Evolutionary conservation across 2,113 vertebrate species (phyloP).

Genomic region (Takifugu flavidus): DNA sequence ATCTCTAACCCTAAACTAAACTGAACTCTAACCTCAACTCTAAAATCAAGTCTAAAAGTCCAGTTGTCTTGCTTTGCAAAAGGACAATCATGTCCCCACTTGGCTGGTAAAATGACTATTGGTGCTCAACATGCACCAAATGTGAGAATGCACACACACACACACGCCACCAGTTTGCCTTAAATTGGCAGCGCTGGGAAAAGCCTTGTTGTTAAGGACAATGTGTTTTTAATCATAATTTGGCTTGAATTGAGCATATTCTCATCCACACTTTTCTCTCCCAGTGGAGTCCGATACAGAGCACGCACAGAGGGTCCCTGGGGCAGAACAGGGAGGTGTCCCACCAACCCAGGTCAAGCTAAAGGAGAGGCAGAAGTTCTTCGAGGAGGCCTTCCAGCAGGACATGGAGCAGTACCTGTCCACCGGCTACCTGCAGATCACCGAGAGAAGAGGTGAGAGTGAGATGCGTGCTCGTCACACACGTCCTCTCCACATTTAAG

Average conservation of each 20-base stretch:
- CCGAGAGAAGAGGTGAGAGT: conserved; percentile 88
- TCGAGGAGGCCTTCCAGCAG: conserved; percentile 97
- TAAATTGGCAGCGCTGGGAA: too few relatives aligned
- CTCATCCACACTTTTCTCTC: neutral
- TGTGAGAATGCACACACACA: too few relatives aligned
- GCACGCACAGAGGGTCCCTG: conserved; percentile 84
- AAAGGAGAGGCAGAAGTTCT: conserved; percentile 95
- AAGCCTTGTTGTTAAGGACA: neutral
- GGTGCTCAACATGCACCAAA: too few relatives aligned
- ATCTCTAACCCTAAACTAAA: neutral
- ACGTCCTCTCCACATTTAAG: too few relatives aligned
- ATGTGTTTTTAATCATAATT: too few relatives aligned
- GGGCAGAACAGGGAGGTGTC: conserved; percentile 83
- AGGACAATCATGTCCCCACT: too few relatives aligned
- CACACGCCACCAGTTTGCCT: too few relatives aligned
- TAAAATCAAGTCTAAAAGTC: too few relatives aligned
- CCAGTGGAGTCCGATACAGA: conserved; percentile 88
- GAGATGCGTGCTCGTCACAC: neutral
- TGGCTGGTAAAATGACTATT: too few relatives aligned
- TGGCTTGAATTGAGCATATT: neutral
- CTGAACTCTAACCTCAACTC: too few relatives aligned
- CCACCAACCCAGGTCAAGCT: conserved; percentile 79
- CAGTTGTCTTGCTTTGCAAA: too few relatives aligned
- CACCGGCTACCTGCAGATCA: conserved; percentile 91
- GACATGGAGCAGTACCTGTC: conserved; percentile 98